A percentile compares a stretch with the other conserved stretches of the same genome.
phyloP scores from a whole-genome alignment of 2,113 vertebrate species.

The Ceyx margarethae region DNA sequence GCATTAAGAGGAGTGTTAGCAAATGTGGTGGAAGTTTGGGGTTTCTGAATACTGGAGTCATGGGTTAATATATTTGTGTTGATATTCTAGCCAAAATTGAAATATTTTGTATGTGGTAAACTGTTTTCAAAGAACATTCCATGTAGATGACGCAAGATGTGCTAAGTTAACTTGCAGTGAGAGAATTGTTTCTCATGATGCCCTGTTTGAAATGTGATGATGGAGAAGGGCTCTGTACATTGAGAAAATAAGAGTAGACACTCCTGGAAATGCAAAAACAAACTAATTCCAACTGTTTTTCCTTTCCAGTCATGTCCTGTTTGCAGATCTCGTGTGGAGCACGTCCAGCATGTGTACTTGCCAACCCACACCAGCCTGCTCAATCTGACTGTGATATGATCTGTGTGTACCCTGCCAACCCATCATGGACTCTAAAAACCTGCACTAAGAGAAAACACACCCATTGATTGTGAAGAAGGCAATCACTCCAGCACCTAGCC shows the following conservation, averaged over 20 bases:
- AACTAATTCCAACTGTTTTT: neutral
- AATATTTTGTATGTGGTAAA: neutral
- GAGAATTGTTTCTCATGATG: neutral
- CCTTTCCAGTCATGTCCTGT: slow-evolving; percentile 87
- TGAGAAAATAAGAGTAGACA: neutral
- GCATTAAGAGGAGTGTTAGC: neutral
- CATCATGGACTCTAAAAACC: slow-evolving; percentile 54
- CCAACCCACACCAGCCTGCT: slow-evolving; percentile 96
- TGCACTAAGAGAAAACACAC: slow-evolving; percentile 61
- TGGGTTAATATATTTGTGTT: neutral
- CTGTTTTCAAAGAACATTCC: neutral
- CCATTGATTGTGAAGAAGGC: slow-evolving; percentile 56
- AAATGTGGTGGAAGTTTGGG: neutral
- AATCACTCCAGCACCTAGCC: slow-evolving; percentile 39
- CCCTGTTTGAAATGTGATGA: neutral
- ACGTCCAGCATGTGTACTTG: slow-evolving; percentile 94
- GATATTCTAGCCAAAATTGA: neutral
- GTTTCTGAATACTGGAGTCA: neutral
- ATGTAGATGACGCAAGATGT: neutral
- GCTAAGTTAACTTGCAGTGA: accelerated
- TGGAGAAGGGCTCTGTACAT: neutral
- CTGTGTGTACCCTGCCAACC: neutral
- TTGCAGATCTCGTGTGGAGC: slow-evolving; percentile 90
- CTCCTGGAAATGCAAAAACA: neutral
- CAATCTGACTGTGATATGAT: slow-evolving; percentile 84